phyloP scores from a whole-genome alignment of 2,113 vertebrate species.

The Megaceryle torquata region DNA sequence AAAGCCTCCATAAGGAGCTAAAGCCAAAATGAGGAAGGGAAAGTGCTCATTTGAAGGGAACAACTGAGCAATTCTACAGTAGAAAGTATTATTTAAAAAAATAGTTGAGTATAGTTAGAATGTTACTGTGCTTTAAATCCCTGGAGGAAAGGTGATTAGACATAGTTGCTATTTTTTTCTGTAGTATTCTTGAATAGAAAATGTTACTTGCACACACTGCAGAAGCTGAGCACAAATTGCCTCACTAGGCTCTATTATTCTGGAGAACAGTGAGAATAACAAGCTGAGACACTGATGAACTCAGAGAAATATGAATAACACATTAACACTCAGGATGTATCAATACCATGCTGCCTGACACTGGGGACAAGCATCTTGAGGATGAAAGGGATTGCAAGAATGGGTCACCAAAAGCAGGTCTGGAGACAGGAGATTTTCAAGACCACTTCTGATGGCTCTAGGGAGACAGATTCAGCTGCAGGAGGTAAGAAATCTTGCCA shows the following conservation, averaged over 20 bases:
- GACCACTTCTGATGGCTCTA: not conserved
- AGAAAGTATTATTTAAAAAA: slow-evolving; percentile 9
- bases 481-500: not conserved
- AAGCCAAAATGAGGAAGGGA: not conserved
- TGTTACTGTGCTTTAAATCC: slow-evolving; percentile 48
- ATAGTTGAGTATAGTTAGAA: not conserved
- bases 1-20: not conserved
- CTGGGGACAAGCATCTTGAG: not conserved
- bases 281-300: slow-evolving; percentile 65
- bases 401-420: not conserved
- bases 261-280: slow-evolving; percentile 54
- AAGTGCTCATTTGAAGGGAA: not conserved
- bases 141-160: slow-evolving; percentile 58
- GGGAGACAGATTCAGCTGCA: not conserved
- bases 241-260: slow-evolving; percentile 68
- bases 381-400: not conserved
- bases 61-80: not conserved
- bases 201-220: slow-evolving; percentile 26
- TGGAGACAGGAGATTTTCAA: not conserved
- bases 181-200: slow-evolving; percentile 52
- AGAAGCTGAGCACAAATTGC: slow-evolving; percentile 62
- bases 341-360: slow-evolving; percentile 13
- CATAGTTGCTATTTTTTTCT: slow-evolving; percentile 12
- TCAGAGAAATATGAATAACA: slow-evolving; percentile 67
- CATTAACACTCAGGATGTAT: slow-evolving; percentile 46